Base-by-base conservation (phyloP, 1,140 invertebrate species). In the Saxidomus purpurata region DNA sequence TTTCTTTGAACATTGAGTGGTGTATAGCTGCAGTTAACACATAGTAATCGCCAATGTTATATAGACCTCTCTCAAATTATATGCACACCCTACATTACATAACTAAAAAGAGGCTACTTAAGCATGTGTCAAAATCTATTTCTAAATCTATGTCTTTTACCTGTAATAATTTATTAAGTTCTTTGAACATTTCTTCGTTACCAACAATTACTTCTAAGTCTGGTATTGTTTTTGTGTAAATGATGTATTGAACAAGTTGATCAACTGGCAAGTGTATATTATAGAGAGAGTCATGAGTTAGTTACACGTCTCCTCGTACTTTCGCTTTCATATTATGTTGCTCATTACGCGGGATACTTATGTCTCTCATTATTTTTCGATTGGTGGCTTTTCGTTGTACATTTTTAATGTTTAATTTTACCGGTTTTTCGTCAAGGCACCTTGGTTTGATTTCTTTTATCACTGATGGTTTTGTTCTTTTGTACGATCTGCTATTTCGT, bases 41-140 rank as follows among this genome's bases (percentile, higher is more conserved):
- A 59, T 74, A 85, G 36, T 63, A 86, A 43, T 90, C 82, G 0
- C 83, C 90, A 3, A 89, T 31, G 40, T 85, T 84, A 25, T n/a
- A n/a, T n/a, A n/a, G n/a, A n/a, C n/a, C n/a, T n/a, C n/a, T n/a
- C n/a, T n/a, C n/a, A n/a, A n/a, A n/a, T n/a, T n/a, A n/a, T n/a
- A n/a, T n/a, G n/a, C n/a, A n/a, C n/a, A n/a, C n/a, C n/a, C n/a
- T n/a, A n/a, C n/a, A n/a, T n/a, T n/a, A n/a, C n/a, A n/a, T n/a
- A n/a, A n/a, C n/a, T n/a, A n/a, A n/a, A n/a, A n/a, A n/a, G n/a
- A n/a, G n/a, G n/a, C n/a, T n/a, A n/a, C n/a, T n/a, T n/a, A 89
- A 89, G 6, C 80, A 84, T 38, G 88, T 89, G 47, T 89, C 80
- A 84, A 84, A 89, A 52, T 77, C 63, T 55, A 89, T 43, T 40